Conservation (phyloP, 2,888 invertebrate genomes). For the Pediacus dermestoides region DNA sequence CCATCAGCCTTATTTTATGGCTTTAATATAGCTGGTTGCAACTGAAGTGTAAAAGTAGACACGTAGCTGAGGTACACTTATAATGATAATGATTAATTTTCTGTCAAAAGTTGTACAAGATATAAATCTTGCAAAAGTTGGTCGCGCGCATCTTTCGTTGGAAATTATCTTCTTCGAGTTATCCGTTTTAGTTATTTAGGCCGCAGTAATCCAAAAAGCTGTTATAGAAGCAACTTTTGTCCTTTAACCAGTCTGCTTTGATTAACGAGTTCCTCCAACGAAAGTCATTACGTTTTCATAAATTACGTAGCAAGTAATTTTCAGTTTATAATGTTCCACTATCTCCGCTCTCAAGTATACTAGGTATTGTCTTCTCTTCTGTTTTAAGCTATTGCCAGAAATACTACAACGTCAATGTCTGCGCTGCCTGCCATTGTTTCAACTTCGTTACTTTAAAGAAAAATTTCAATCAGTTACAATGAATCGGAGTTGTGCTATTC, state of each 20-base stretch:
- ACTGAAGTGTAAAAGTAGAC: slow-evolving; percentile 37
- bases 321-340: slow-evolving; percentile 33
- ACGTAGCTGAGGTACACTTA: slow-evolving; percentile 30
- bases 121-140: slow-evolving; percentile 33
- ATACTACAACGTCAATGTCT: too few species aligned
- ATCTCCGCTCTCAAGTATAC: slow-evolving; percentile 17
- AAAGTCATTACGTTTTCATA: slow-evolving; percentile 45
- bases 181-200: slow-evolving; percentile 31
- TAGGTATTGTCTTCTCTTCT: slow-evolving; percentile 16
- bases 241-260: slow-evolving; percentile 36
- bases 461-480: too few species aligned
- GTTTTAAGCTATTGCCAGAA: slow-evolving; percentile 26
- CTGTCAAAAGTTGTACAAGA: slow-evolving; percentile 35
- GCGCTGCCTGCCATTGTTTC: too few species aligned
- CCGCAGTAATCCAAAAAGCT: slow-evolving; percentile 32
- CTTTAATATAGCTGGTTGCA: slow-evolving; percentile 22
- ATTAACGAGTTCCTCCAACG: slow-evolving; percentile 42
- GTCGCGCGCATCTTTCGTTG: slow-evolving; percentile 19
- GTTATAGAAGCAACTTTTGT: slow-evolving; percentile 36
- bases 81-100: slow-evolving; percentile 39
- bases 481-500: too few species aligned
- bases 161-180: slow-evolving; percentile 20
- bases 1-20: slow-evolving; percentile 17
- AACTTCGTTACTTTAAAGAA: too few species aligned
- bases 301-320: slow-evolving; percentile 40